A percentile compares a stretch with the other conserved stretches of the same genome.
These are phyloP conservation scores for Leucoraja ocellata DNA, from an alignment of 2,797 vertebrate species.

Conservation along the genomic window DNA sequence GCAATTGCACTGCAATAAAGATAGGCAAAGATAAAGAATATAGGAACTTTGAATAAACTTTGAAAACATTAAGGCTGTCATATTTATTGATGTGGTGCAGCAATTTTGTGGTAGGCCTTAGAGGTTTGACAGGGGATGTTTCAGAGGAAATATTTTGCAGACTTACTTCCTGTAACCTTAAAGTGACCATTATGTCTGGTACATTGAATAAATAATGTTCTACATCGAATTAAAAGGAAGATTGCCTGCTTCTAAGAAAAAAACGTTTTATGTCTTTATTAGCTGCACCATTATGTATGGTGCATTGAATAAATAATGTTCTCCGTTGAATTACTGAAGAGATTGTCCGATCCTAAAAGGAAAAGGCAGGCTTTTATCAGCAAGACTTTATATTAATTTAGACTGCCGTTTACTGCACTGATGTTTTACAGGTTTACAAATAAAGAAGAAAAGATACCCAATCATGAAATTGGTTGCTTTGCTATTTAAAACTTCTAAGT, in stretches of 20 bases:
- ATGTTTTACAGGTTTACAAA: neutral
- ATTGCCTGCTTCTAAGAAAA: constrained; percentile 21
- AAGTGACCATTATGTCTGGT: constrained; percentile 37
- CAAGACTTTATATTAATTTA: neutral
- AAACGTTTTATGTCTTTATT: neutral
- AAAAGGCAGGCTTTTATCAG: neutral
- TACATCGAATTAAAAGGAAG: constrained; percentile 15
- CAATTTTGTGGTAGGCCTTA: constrained; percentile 35
- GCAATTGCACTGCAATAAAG: constrained; percentile 34
- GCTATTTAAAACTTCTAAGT: neutral
- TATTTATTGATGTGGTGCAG: constrained; percentile 38
- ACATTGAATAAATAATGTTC: constrained; percentile 37
- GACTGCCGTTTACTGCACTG: neutral
- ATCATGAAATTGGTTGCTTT: neutral
- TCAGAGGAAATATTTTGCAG: constrained; percentile 39
- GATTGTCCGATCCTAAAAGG: neutral
- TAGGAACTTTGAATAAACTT: constrained; percentile 32
- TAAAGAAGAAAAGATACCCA: neutral
- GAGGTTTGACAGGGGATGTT: constrained; percentile 37
- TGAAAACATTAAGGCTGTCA: constrained; percentile 36
- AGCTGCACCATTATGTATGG: constrained; percentile 25
- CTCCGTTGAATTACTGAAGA: neutral
- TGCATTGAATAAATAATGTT: constrained; percentile 37
- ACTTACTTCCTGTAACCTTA: constrained; percentile 38
- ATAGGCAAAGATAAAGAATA: constrained; percentile 29